Conservation (phyloP, 2,888 invertebrate species). For the Phoronis australis region DNA sequence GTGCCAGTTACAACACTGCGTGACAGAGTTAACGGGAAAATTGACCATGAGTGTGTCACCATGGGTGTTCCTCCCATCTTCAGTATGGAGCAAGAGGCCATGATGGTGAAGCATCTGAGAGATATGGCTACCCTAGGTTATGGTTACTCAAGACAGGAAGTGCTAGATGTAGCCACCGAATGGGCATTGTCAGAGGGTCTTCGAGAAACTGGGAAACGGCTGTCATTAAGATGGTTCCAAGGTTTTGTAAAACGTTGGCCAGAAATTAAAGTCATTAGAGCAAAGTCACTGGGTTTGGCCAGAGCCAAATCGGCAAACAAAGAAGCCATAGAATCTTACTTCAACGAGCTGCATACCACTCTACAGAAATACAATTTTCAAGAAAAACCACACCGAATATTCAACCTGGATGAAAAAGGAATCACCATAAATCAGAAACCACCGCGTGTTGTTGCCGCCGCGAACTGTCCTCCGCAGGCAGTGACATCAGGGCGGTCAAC, state of each 20-base stretch:
- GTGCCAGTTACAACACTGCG: constrained; percentile 5
- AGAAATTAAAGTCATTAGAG: constrained; percentile 12
- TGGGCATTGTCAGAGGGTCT: constrained; percentile 12
- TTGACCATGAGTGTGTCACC: not conserved
- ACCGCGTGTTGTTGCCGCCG: constrained; percentile 9
- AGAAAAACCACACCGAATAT: constrained; percentile 15
- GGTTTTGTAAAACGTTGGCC: constrained; percentile 16
- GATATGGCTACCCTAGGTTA: constrained; percentile 10
- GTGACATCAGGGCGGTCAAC: not conserved
- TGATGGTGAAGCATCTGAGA: constrained; percentile 5
- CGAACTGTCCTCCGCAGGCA: not conserved
- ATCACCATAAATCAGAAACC: constrained; percentile 7
- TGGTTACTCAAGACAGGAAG: constrained; percentile 11
- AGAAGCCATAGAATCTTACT: constrained; percentile 11
- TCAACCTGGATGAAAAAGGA: constrained; percentile 17
- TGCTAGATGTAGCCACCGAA: constrained; percentile 15
- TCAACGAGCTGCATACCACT: constrained; percentile 10
- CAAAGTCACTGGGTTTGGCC: constrained; percentile 5
- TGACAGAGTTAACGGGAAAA: not conserved
- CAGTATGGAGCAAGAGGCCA: constrained; percentile 5
- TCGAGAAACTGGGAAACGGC: constrained; percentile 6
- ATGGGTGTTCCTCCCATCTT: constrained; percentile 9
- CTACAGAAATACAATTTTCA: constrained; percentile 9
- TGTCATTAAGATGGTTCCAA: constrained; percentile 13
- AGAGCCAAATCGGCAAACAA: constrained; percentile 3